Base-by-base conservation (phyloP, 2,797 vertebrate genomes). In the Liparis tanakae region DNA sequence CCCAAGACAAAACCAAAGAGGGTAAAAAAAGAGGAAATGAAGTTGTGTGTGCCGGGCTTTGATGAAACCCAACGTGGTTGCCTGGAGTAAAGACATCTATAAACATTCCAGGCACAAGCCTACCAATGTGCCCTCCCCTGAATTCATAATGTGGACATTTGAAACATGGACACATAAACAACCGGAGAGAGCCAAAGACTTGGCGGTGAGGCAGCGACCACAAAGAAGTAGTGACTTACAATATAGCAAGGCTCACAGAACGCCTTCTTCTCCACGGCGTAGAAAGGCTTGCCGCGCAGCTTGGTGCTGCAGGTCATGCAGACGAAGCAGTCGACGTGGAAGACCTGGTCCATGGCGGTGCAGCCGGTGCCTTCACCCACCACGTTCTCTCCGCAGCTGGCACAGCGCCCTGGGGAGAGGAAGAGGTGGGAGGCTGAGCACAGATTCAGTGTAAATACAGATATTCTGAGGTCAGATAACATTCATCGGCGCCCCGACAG, bases 281-380 rank as follows among this genome's bases (percentile, higher is more conserved):
- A 99, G 95, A 99, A 99, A 46, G 98, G 98, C 83, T 98, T 97
- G 18, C 98, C 98, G 8, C 97, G 95, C 86, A 99, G 96, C 85
- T 96, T 97, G 93, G 79, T 95, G 65, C 85, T 95, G 88, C 98
- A 99, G 78, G 82, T 96, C 92, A 98, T 96, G 91, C 98, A 99
- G 88, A 96, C 94, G 54, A 99, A 99, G 74, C 98, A 99, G 72
- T 98, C 86, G 75, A 99, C 98, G 0, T 99, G 98, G 94, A 99
- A 99, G 72, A 99, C 97, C 82, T 99, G 97, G 88, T 99, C 98
- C 98, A 99, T 99, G 80, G 98, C 98, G 0, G 97, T 99, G 87
- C 98, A 99, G 66, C 98, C 98, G 0, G 96, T 98, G 37, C 98
- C 98, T 89, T 99, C 98, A 2, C 98, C 98, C 63, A 99, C 95